Evolutionary conservation across 2,888 invertebrate genomes (phyloP), one percentile per base, ranked within the genome.

Genomic region (Zhuqinia jingwanae): DNA sequence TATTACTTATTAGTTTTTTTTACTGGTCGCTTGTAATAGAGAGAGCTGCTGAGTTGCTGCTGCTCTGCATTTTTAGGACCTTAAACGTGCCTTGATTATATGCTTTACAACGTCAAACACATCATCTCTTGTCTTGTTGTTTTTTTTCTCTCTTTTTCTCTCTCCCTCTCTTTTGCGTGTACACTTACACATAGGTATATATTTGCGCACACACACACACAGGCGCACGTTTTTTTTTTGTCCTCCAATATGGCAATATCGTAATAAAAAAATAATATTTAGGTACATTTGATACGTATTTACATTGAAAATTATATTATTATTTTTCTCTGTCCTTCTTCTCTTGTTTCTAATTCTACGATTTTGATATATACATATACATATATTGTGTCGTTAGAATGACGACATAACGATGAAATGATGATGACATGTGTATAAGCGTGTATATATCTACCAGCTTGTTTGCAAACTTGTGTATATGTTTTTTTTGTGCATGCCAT

Each of bases 1-100:
- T 68, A 68, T 73, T 73, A 73, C 73, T 73, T 73, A 73, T 73
- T 73, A 30, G 47, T 73, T 25, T 50, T 47, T 56, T 50, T 20
- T 20, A 25, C 47, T 20, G 68, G 68, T 73, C 17, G 73, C 27
- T 50, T 1, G 5, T 58, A 36, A 2, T 50, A n/a, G 3, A n/a
- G n/a, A n/a, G n/a, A n/a, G n/a, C n/a, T n/a, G n/a, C n/a, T n/a
- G n/a, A n/a, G n/a, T n/a, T n/a, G 13, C 15, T 50, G 15, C 50
- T 50, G 50, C 13, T 15, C 13, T 63, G 47, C 45, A n/a, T 25
- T n/a, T 70, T 50, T 17, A n/a, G 73, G 13, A 53, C 47, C 27
- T n/a, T n/a, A n/a, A n/a, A 25, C 42, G 65, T 42, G 36, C 17
- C 3, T n/a, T 17, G 6, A 27, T 60, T 60, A 20, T 17, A 17